These are phyloP conservation scores for Congeria kusceri DNA, from an alignment of 2,888 invertebrate genomes.

Conservation along the genomic window DNA sequence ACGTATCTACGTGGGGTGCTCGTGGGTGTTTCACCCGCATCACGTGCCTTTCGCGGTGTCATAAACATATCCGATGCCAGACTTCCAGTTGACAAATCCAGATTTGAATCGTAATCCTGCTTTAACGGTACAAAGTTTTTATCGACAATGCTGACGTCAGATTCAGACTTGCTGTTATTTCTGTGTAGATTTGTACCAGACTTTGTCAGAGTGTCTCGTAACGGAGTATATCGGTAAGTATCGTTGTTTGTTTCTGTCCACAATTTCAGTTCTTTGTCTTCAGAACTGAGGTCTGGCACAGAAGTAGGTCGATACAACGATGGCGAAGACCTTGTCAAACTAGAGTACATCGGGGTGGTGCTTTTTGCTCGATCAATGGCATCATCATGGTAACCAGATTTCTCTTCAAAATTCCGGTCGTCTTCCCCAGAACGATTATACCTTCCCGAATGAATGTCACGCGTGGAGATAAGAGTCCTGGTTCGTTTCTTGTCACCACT, in stretches of 20 bases:
- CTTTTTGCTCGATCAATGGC: constrained; percentile 44
- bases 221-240: constrained; percentile 63
- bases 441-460: constrained; percentile 60
- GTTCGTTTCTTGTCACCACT: constrained; percentile 51
- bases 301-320: constrained; percentile 67
- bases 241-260: constrained; percentile 59
- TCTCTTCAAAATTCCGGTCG: not conserved
- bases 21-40: constrained; percentile 68
- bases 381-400: constrained; percentile 5
- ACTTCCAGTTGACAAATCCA: constrained; percentile 54
- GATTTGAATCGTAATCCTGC: constrained; percentile 50
- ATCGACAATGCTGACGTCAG: constrained; percentile 54
- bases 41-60: constrained; percentile 48
- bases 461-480: constrained; percentile 52
- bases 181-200: constrained; percentile 51
- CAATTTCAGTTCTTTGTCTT: constrained; percentile 57
- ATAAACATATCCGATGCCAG: constrained; percentile 61
- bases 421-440: constrained; percentile 29
- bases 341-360: constrained; percentile 44
- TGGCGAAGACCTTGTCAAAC: constrained; percentile 34
- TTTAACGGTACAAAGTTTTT: constrained; percentile 45
- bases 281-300: constrained; percentile 64
- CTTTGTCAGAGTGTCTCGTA: constrained; percentile 55
- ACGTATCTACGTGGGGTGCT: constrained; percentile 59
- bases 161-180: constrained; percentile 59